Evolutionary conservation across 2,113 vertebrate genomes (phyloP).

Genomic region (Herpetotheres cachinnans): DNA sequence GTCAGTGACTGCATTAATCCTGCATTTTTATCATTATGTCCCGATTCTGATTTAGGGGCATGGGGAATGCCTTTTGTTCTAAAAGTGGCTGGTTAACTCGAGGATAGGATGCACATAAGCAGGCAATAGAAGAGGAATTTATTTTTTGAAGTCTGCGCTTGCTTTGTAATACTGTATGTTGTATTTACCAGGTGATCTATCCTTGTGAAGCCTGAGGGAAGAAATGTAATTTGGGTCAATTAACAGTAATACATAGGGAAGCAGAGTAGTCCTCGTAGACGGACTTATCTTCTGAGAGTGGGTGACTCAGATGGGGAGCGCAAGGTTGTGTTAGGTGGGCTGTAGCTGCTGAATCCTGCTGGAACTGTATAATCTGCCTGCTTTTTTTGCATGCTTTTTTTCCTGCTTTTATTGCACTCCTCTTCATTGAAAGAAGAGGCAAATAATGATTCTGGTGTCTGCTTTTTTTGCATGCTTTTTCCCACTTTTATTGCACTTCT

Average conservation of each 20-base stretch:
- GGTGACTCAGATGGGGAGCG: fast-evolving
- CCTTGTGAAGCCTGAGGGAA: neutral
- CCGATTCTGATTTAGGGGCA: neutral
- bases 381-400: neutral
- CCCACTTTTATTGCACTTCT: neutral
- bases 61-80: neutral
- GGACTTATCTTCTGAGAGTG: neutral
- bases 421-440: neutral
- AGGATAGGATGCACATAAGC: neutral
- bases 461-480: too few relatives aligned
- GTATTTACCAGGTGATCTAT: neutral
- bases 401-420: neutral
- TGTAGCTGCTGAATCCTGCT: neutral
- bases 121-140: neutral
- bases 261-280: neutral
- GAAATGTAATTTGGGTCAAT: neutral
- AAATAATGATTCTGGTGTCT: neutral
- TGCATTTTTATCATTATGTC: neutral
- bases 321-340: neutral
- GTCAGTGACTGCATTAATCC: neutral
- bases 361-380: neutral
- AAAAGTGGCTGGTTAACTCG: neutral
- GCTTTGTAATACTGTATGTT: neutral
- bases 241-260: neutral
- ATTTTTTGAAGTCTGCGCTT: neutral